Evolutionary conservation across 2,888 invertebrate species (phyloP), one percentile per base, ranked within the genome.

Genomic region (Meteorus colon): DNA sequence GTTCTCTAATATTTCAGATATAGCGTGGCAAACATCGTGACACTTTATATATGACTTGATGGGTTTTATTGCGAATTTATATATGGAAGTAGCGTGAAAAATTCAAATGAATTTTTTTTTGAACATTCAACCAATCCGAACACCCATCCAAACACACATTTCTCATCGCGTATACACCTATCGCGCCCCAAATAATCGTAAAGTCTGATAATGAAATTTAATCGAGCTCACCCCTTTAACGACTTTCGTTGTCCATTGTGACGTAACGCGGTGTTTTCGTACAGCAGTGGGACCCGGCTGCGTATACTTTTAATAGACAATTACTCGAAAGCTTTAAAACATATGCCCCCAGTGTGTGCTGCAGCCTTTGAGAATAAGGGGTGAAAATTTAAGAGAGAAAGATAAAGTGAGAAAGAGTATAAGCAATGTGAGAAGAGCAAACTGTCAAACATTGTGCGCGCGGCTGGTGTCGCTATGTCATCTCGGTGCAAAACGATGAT

Each of bases 191-290:
- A 85, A 84, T 86, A 87, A 88, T 89, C 88, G 86, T 89, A 86
- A 88, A 89, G 84, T 86, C 85, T 84, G 86, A 87, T 89, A 88
- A 88, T 89, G 87, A 89, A 89, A 89, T 88, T 89, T 88, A 87
- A 89, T 88, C 87, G 87, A 82, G 78, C 77, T 82, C 68, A 78
- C 72, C 76, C 82, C 81, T 82, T 85, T 84, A 85, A 85, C 82
- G 83, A 81, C 79, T 77, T 68, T 68, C 78, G 73, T 77, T 81
- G 83, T 82, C 83, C 84, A 85, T 86, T 86, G 85, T 85, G 80
- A 77, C 80, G 76, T 70, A 65, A 59, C 34, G 27, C 59, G 19
- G 19, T 48, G 31, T 68, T 68, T 45, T 29, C 41, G 41, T 10
- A 41, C 41, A 41, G 51, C 59, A 51, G 31, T 41, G 60, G 65